Percentiles rank a stretch among this genome's conserved stretches.
These are phyloP conservation scores for Atopsyche davidsoni DNA, from an alignment of 1,140 invertebrate genomes.

Conservation along the genomic window DNA sequence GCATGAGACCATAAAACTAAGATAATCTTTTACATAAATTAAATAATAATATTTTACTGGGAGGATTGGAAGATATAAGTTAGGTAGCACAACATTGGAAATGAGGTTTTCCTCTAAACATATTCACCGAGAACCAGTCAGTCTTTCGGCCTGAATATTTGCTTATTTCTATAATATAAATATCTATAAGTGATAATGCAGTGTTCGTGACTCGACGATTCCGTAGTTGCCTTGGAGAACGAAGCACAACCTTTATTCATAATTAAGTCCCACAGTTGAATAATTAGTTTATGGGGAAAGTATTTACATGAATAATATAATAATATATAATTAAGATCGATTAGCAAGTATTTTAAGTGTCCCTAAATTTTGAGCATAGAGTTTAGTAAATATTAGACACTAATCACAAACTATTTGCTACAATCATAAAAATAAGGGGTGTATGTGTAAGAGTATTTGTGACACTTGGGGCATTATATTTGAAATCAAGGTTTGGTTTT, in stretches of 20 bases:
- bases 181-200: conserved; percentile 20
- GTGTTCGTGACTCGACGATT: conserved; percentile 15
- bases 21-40: conserved; percentile 1
- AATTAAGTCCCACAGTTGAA: conserved; percentile 24
- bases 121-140: conserved; percentile 20
- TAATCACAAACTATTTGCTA: conserved; percentile 25
- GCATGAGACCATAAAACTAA: conserved; percentile 4
- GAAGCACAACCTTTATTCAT: conserved; percentile 29
- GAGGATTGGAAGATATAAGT: conserved; percentile 16
- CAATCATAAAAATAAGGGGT: conserved; percentile 15
- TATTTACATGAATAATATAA: conserved; percentile 21
- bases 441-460: conserved; percentile 1
- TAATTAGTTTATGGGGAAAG: conserved; percentile 13
- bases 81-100: conserved; percentile 7
- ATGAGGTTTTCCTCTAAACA: conserved; percentile 12
- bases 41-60: conserved; percentile 3
- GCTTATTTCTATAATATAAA: conserved; percentile 21
- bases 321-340: conserved; percentile 18
- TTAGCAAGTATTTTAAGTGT: conserved; percentile 26
- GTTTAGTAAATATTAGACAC: conserved; percentile 30
- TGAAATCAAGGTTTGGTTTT: too few relatives aligned
- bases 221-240: conserved; percentile 24
- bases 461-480: background rate
- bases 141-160: conserved; percentile 23
- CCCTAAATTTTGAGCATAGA: conserved; percentile 31